Evolutionary conservation across 1,140 invertebrate species (phyloP), one percentile per base, ranked within the genome.

Genomic region (Epicauta chinensis): DNA sequence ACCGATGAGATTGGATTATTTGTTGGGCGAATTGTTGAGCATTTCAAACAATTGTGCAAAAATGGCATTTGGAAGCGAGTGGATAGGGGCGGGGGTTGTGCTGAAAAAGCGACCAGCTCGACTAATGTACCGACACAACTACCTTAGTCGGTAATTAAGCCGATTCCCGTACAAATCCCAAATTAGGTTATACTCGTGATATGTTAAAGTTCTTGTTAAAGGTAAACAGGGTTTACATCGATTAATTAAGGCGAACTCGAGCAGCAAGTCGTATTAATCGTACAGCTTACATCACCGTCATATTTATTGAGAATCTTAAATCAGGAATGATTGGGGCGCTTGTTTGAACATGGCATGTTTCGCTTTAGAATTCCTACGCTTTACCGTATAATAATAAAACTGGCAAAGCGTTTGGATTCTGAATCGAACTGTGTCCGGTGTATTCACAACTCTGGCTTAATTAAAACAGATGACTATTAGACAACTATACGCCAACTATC

Each of bases 351-450:
- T 40, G n/a, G 15, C 71, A 61, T 66, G 73, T 74, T 75, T 75
- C 68, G 78, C 74, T 82, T 84, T 84, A 84, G 82, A 84, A 84
- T 84, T 84, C 82, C 81, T 83, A 83, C 81, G 81, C 82, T 84
- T 84, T 84, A 83, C 82, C 81, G 76, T 77, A 61, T 56, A 60
- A 53, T 62, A n/a, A 59, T 70, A 64, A 66, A 73, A 72, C 69
- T 73, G 82, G 81, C 80, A 84, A 84, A 84, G 82, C 81, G 81
- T 84, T 82, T 82, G 82, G 82, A 83, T 83, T 83, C 81, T 83
- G 79, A 83, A 82, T 82, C 81, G 65, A 75, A 77, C 62, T 66
- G 64, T 36, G 35, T n/a, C 6, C 10, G 16, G 14, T 37, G 45
- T 3, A 23, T 5, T 23, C 23, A 23, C 7, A 5, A 3, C 23